These are phyloP conservation scores for Pyrrhia umbra DNA, from an alignment of 2,888 invertebrate species.

Conservation along the genomic window DNA sequence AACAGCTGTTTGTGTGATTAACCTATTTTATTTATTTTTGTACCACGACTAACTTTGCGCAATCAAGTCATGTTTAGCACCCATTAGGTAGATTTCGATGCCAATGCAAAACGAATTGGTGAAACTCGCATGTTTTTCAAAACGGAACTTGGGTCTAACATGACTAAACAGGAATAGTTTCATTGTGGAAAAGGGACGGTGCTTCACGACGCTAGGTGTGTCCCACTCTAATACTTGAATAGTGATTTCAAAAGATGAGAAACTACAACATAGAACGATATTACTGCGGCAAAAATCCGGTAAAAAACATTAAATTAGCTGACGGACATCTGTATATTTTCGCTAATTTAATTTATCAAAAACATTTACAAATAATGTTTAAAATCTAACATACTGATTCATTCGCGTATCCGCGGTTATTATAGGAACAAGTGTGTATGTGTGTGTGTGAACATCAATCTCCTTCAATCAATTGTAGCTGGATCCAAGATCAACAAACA, in stretches of 20 bases:
- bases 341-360: constrained; percentile 30
- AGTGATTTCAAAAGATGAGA: too few species aligned
- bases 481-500: constrained; percentile 54
- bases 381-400: constrained; percentile 43
- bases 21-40: too few species aligned
- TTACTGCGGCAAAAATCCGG: not conserved
- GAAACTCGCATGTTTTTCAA: too few species aligned
- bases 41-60: too few species aligned
- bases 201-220: too few species aligned
- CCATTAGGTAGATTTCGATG: too few species aligned
- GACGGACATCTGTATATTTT: constrained; percentile 13
- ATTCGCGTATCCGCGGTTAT: constrained; percentile 33
- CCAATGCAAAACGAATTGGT: too few species aligned
- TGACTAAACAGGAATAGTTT: too few species aligned
- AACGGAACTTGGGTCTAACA: too few species aligned
- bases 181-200: too few species aligned
- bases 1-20: not conserved
- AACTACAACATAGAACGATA: not conserved
- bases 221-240: too few species aligned
- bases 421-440: constrained; percentile 23
- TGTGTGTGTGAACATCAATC: constrained; percentile 51
- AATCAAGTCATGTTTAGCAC: too few species aligned
- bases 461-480: constrained; percentile 45
- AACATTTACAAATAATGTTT: constrained; percentile 43
- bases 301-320: constrained; percentile 3